phyloP scores from a whole-genome alignment of 2,113 vertebrate species.

The Gyps fulvus region DNA sequence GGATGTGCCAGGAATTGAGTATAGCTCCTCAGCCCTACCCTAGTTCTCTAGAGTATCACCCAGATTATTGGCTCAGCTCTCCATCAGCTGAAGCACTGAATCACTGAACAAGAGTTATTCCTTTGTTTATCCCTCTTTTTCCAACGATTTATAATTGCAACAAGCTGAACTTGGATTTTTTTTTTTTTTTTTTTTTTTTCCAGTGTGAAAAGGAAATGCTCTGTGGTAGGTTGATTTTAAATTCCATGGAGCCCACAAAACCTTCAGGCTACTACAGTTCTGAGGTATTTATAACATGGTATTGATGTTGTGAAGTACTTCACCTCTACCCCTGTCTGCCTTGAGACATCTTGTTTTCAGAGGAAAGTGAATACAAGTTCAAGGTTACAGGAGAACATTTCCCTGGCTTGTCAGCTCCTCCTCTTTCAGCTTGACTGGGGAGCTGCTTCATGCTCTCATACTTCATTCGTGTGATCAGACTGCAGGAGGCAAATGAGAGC shows the following conservation, averaged over 20 bases:
- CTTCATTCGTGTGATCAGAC: slow-evolving; percentile 30
- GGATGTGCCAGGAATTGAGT: slow-evolving; percentile 25
- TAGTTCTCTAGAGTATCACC: background rate
- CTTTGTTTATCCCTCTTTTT: slow-evolving; percentile 24
- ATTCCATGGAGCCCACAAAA: slow-evolving; percentile 54
- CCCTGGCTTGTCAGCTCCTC: slow-evolving; percentile 51
- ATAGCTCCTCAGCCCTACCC: background rate
- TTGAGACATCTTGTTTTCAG: slow-evolving; percentile 67
- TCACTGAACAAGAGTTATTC: background rate
- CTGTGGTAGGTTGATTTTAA: slow-evolving; percentile 31
- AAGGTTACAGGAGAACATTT: slow-evolving; percentile 60
- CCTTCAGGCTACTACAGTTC: slow-evolving; percentile 47
- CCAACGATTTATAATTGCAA: slow-evolving; percentile 14
- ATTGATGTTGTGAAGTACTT: slow-evolving; percentile 65
- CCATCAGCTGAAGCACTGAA: background rate
- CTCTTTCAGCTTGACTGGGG: slow-evolving; percentile 56
- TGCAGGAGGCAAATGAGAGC: slow-evolving; percentile 56
- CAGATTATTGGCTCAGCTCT: background rate
- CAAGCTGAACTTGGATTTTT: background rate
- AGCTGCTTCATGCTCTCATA: slow-evolving; percentile 20
- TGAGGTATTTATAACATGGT: slow-evolving; percentile 63
- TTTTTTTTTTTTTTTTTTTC: background rate
- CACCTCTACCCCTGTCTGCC: slow-evolving; percentile 54
- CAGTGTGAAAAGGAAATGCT: background rate
- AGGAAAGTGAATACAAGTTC: slow-evolving; percentile 64